Conservation (phyloP, 1,140 invertebrate species). For the Asbolus verrucosus region DNA sequence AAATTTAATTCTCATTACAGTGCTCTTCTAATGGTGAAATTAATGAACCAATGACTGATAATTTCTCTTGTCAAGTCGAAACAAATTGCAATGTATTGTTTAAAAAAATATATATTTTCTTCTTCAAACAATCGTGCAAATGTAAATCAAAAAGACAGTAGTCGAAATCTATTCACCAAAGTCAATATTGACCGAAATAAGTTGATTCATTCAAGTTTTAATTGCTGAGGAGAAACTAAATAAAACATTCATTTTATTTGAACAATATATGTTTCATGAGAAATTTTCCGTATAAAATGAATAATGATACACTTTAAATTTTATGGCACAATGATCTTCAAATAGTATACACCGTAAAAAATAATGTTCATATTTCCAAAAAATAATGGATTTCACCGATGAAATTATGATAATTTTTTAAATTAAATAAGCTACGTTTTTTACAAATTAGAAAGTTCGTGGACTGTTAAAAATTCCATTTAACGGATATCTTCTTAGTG, state of each 20-base stretch:
- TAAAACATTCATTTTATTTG: not conserved
- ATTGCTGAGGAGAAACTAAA: conserved; percentile 17
- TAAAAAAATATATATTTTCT: conserved; percentile 3
- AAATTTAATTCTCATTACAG: conserved; percentile 28
- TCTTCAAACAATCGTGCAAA: not conserved
- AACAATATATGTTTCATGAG: not conserved
- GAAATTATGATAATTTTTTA: conserved; percentile 18
- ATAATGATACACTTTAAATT: not conserved
- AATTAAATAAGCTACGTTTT: conserved; percentile 4
- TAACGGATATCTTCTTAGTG: conserved; percentile 16
- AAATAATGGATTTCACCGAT: conserved; percentile 23
- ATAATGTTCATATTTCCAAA: conserved; percentile 7
- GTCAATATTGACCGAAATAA: conserved; percentile 3
- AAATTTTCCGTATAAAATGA: not conserved
- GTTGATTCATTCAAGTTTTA: not conserved
- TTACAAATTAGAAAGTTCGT: conserved; percentile 12
- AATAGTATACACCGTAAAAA: no score
- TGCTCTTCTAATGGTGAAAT: not conserved
- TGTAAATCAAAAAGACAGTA: conserved; percentile 1
- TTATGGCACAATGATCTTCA: not conserved
- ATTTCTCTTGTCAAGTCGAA: conserved; percentile 13
- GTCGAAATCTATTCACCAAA: not conserved
- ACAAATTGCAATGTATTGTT: not conserved
- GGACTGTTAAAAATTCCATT: not conserved
- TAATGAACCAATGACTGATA: conserved; percentile 12